Evolutionary conservation across 30 jellyfish, hydroid and myxozoan genomes (phyloP), one percentile per base, ranked within the genome.

Genomic region (Pelagia noctiluca): DNA sequence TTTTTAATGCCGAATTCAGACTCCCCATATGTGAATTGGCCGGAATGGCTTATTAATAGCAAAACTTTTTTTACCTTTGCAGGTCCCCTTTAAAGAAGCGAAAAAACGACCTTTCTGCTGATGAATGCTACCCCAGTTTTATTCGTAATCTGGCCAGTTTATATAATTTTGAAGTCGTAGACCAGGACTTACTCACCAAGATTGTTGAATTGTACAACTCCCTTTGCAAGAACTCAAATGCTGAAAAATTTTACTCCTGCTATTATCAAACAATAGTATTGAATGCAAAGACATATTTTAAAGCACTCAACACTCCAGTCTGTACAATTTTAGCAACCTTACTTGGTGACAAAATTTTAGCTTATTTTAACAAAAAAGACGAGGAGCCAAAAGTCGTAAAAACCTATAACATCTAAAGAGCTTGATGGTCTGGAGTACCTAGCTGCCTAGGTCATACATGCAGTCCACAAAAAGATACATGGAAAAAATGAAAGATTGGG

Each of bases 381-480:
- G 38, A 71, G 69, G 31, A 71, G 63, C 83, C 68, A 33, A 26
- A 5, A 8, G 25, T 35, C 25, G 47, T 71, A n/a, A 46, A 71
- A 71, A 47, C 83, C 83, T n/a, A 71, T 71, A 33, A 33, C 83
- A 71, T 46, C 29, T 13, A 46, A 50, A 33, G 83, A 71, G 46
- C n/a, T 71, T 28, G 83, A 71, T 71, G 83, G 83, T 25, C 83
- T 71, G 68, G 69, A 71, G 33, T 71, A 71, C 83, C 83, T 71
- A 35, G 83, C 83, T n/a, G 83, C 69, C 68, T 52, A 52, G 16
- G 68, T 52, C 4, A 8, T 52, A 2, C 68, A 52, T 52, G 68
- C 68, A 3, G 26, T 52, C 28, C 46, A 42, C 47, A 63, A 48
- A 21, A 63, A 63, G 29, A 26, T 63, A 26, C 76, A 63, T 63